Evolutionary conservation across 1,140 invertebrate species (phyloP), one percentile per base, ranked within the genome.

Genomic region (Lysiphlebus fabarum): DNA sequence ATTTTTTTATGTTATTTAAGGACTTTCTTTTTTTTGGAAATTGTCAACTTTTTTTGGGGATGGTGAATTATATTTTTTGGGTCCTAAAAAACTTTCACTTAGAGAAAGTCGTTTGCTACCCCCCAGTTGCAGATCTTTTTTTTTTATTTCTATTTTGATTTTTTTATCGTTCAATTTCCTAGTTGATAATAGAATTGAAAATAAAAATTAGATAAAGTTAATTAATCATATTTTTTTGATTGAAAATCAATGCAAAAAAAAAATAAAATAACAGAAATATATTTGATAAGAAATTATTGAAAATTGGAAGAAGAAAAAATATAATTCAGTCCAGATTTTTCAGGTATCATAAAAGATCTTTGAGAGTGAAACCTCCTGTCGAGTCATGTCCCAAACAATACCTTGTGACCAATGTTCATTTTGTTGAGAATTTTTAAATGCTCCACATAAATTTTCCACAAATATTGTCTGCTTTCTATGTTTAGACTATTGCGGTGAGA

Each of bases 391-490:
- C 17, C 17, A 26, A 26, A 26, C 17, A 26, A 26, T 26, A 26
- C 17, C 17, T 26, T 26, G 17, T 26, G 17, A 26, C 17, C 17
- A 26, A 26, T 26, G 17, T 4, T 26, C 17, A 26, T 26, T 26
- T 26, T 12, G 8, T 10, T 36, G 14, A 38, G 9, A 48, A 14
- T 38, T 36, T 11, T 17, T 6, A 11, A 7, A 9, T 37, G 55
- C 1, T n/a, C 12, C 34, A 51, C 53, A 40, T 56, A 56, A 49
- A 48, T 53, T 53, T 43, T 48, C 48, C 42, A 51, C 12, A 44
- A 45, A 50, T 44, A 62, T 56, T 60, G 51, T 63, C 60, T 60
- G 49, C 43, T n/a, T n/a, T 55, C 40, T 54, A 60, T 60, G 60
- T 60, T 60, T 63, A 60, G 58, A 58, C 50, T 43, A 48, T 49